A percentile compares a stretch with the other conserved stretches of the same genome.
phyloP scores from a whole-genome alignment of 2,797 vertebrate genomes.

The Pelodytes ibericus region DNA sequence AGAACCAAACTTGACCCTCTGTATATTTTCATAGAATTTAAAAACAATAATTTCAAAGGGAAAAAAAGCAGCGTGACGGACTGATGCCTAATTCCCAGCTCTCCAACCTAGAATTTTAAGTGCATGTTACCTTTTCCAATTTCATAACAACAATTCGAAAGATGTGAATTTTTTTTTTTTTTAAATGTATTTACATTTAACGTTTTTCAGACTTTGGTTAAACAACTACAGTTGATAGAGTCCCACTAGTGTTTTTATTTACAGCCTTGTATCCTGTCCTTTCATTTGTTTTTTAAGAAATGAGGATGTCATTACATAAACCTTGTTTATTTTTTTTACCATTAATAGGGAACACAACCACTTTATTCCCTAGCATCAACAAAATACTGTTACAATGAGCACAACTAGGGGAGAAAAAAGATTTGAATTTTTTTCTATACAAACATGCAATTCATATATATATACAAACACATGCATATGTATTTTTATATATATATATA shows the following conservation, averaged over 20 bases:
- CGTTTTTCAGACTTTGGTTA: background rate
- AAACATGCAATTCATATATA: background rate
- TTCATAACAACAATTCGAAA: conserved; percentile 29
- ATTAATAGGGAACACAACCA: background rate
- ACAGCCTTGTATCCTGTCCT: conserved; percentile 38
- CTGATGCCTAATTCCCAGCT: conserved; percentile 25
- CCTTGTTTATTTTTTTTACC: conserved; percentile 44
- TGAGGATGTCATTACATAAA: conserved; percentile 35
- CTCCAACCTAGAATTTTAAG: conserved; percentile 32
- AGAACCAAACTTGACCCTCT: conserved; percentile 15
- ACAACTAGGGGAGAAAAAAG: background rate
- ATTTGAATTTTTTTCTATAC: background rate
- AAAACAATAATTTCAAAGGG: conserved; percentile 31
- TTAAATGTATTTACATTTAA: conserved; percentile 11
- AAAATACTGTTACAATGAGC: background rate
- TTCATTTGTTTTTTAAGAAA: conserved; percentile 41
- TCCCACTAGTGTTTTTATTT: conserved; percentile 48
- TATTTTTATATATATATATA: background rate
- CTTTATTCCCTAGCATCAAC: background rate
- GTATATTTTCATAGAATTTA: conserved; percentile 43
- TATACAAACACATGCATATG: background rate
- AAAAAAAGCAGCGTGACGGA: background rate
- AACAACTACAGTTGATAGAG: conserved; percentile 33
- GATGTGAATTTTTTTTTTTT: conserved; percentile 37
- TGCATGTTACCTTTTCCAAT: conserved; percentile 36